A percentile compares a stretch with the other conserved stretches of the same genome.
These are phyloP conservation scores for Melanotaenia pygmaea DNA, from an alignment of 2,797 vertebrate genomes.

Conservation along the genomic window DNA sequence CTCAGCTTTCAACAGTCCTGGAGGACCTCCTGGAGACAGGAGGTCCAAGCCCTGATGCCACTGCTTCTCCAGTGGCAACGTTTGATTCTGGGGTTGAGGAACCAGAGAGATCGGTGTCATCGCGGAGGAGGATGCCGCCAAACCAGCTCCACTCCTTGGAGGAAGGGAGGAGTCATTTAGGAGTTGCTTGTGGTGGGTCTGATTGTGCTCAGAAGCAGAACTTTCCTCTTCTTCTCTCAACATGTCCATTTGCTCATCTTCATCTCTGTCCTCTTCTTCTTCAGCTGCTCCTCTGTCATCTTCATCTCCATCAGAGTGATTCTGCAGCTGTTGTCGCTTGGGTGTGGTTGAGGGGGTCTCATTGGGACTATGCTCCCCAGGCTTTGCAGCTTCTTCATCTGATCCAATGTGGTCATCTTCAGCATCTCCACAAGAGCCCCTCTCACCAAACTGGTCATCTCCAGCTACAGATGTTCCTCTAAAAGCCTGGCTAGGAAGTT, in stretches of 20 bases:
- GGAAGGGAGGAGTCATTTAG: conserved; percentile 58
- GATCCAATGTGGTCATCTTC: conserved; percentile 87
- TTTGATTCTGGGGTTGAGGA: conserved; percentile 86
- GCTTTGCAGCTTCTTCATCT: conserved; percentile 75
- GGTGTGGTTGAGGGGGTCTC: conserved; percentile 68
- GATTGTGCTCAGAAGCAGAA: conserved; percentile 66
- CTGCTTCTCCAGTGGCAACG: conserved; percentile 86
- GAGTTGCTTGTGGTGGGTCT: conserved; percentile 60
- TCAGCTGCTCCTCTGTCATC: conserved; percentile 84
- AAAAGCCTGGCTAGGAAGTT: conserved; percentile 81
- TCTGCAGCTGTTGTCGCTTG: conserved; percentile 72
- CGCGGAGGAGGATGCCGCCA: conserved; percentile 57
- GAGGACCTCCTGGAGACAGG: conserved; percentile 86
- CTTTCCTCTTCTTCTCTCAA: conserved; percentile 83
- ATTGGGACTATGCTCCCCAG: conserved; percentile 35
- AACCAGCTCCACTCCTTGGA: conserved; percentile 65
- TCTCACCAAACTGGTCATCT: conserved; percentile 88
- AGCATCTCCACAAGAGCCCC: conserved; percentile 88
- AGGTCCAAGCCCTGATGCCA: conserved; percentile 90
- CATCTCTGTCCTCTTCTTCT: conserved; percentile 86
- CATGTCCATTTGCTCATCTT: conserved; percentile 84
- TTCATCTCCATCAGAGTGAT: conserved; percentile 80
- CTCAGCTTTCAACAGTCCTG: conserved; percentile 89
- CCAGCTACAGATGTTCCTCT: conserved; percentile 51
- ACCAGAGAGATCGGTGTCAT: conserved; percentile 82